Base-by-base conservation (phyloP, 1,140 invertebrate genomes). In the Dendroctonus ponderosae region DNA sequence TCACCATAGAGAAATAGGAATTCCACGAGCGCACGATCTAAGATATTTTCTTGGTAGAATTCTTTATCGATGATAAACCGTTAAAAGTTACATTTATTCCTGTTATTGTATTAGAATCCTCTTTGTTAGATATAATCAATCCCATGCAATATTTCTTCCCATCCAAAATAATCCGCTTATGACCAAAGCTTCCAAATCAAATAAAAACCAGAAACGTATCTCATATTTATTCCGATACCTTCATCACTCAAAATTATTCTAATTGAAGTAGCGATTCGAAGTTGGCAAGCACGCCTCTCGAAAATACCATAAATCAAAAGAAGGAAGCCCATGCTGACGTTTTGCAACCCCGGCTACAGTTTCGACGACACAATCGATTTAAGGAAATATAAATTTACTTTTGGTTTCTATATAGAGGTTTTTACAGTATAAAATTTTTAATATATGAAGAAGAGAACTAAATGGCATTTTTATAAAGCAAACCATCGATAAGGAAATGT, bases 241-340 rank as follows among this genome's bases (percentile, higher is more conserved):
- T 26, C 50, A 62, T 62, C 61, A 62, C 50, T 62, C 61, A 62
- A 59, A 56, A 43, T 62, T 62, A 62, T 62, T 62, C 61, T 62
- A 62, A 62, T 62, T 61, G 46, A 61, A 61, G 37, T 37, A 60
- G 57, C 43, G 57, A 49, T 15, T 62, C 49, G 49, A 26, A 53
- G 41, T 49, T 43, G 51, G 41, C n/a, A 26, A 53, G 38, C 39
- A 42, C 49, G 49, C 41, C 61, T 41, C 14, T 15, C 40, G 51
- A 43, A 62, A 58, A 62, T 54, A 51, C 61, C 14, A 62, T 62
- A 62, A 62, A 62, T 62, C 61, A 62, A 62, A 62, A 62, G 49
- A 52, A 42, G 49, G 51, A 62, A 54, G 61, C 49, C 49, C 61
- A 44, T 62, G 50, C 42, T 62, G 61, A 62, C 61, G 44, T 62